Evolutionary conservation across 2,113 vertebrate species (phyloP), one percentile per base, ranked within the genome.

Genomic region (Cairina moschata): DNA sequence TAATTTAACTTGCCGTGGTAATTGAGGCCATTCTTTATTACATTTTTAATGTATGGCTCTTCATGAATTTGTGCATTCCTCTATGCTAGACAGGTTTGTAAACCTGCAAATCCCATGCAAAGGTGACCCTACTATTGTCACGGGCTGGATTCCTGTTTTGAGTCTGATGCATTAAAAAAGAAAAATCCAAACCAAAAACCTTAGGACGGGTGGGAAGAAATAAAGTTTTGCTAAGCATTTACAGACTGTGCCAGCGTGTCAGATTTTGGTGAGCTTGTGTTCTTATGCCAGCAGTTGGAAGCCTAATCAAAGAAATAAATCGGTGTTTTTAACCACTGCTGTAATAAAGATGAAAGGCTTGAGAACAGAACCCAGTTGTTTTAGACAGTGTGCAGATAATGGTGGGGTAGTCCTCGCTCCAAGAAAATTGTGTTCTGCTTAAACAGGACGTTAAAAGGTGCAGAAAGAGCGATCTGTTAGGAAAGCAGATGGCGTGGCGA

Each of bases 401-500:
- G 59, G 54, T 69, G 63, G 63, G 42, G 34, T 93, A 94, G 83
- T 96, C 66, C 66, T 90, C 36, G 16, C 73, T 90, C 77, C 10
- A 90, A 17, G 72, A 83, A 88, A 84, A 42, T 40, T n/a, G 50
- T 31, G 8, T 83, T 88, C 68, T 66, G 0, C 86, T 50, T 96
- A 93, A 94, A 79, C 1, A 4, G 73, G 77, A 50, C 0, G 0
- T 81, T 88, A 58, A 91, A 88, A 97, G 76, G 93, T 78, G 93
- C 78, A 91, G 95, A 91, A 95, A 91, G 92, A 92, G 56, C 31
- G 90, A 56, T 91, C 86, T 2, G 59, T 94, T 88, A 90, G 4
- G 31, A 94, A 95, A 96, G 71, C 93, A 96, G 93, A 97, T 94
- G 96, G 96, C 73, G 58, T 48, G 56, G 66, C 69, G 88, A 26